Evolutionary conservation across 2,797 vertebrate species (phyloP).

Genomic region (Champsocephalus gunnari): DNA sequence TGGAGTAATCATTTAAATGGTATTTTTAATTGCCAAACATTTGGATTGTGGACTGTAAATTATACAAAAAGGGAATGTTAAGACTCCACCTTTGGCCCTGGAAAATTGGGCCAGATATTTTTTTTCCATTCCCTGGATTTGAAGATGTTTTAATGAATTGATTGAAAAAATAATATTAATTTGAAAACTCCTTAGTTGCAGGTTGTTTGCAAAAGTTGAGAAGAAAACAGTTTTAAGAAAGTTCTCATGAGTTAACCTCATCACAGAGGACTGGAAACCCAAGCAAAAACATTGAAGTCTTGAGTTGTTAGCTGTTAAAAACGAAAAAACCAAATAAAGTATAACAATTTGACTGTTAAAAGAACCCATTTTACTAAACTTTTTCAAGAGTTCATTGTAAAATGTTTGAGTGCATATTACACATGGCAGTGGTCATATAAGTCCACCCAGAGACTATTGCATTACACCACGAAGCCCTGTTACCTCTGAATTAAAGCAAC

Average conservation of each 20-base stretch:
- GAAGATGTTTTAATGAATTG: rapidly evolving
- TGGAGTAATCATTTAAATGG: neutral
- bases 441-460: slow-evolving; percentile 46
- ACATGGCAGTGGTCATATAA: slow-evolving; percentile 55
- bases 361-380: slow-evolving; percentile 25
- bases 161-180: neutral
- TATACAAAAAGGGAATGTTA: neutral
- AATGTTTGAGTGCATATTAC: slow-evolving; percentile 50
- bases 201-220: slow-evolving; percentile 13
- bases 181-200: neutral
- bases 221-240: neutral
- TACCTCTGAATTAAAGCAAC: slow-evolving; percentile 48
- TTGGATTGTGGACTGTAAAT: neutral
- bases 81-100: neutral
- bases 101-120: neutral
- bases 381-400: slow-evolving; percentile 30
- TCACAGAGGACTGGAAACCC: neutral
- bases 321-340: slow-evolving; percentile 13
- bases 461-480: slow-evolving; percentile 48
- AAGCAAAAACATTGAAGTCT: slow-evolving; percentile 16
- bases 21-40: neutral
- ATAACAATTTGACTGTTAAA: slow-evolving; percentile 28
- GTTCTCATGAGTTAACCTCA: neutral
- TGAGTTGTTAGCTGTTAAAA: slow-evolving; percentile 9
- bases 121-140: neutral